A percentile compares a stretch with the other conserved stretches of the same genome.
Conservation (phyloP, 2,888 invertebrate genomes). For the Gisinianus flammeolus region DNA sequence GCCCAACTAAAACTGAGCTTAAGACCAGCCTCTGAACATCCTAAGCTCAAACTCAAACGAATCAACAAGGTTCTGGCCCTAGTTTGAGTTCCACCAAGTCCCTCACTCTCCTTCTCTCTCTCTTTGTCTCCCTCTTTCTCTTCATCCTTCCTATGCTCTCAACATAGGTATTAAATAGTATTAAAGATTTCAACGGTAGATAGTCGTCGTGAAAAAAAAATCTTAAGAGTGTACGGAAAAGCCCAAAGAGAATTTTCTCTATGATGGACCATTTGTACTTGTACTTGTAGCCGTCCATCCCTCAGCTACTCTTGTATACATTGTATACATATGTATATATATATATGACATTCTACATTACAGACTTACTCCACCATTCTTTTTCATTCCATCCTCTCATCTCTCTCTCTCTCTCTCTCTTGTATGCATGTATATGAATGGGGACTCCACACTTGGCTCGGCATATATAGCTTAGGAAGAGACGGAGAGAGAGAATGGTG, state of each 20-base stretch:
- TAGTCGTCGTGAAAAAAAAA: background rate
- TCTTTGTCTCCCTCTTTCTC: too few relatives aligned
- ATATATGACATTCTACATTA: background rate
- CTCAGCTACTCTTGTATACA: too few relatives aligned
- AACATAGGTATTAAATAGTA: background rate
- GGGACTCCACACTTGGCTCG: too few relatives aligned
- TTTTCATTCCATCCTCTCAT: background rate
- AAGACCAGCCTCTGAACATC: background rate
- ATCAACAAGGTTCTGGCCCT: background rate
- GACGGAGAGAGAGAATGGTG: too few relatives aligned
- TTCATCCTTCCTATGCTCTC: background rate
- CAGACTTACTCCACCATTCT: background rate
- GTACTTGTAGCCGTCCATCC: background rate
- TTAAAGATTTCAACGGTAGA: background rate
- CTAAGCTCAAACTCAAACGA: slow-evolving; percentile 12
- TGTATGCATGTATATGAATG: too few relatives aligned
- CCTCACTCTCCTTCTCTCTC: background rate
- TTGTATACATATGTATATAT: too few relatives aligned
- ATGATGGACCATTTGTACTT: background rate
- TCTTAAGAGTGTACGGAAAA: background rate
- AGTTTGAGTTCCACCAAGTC: background rate
- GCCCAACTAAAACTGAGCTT: slow-evolving; percentile 4
- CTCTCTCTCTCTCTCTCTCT: too few relatives aligned
- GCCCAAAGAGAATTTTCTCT: background rate
- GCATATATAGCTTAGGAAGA: too few relatives aligned